Evolutionary conservation across 2,888 invertebrate genomes (phyloP).

Genomic region (Mythimna pallens): DNA sequence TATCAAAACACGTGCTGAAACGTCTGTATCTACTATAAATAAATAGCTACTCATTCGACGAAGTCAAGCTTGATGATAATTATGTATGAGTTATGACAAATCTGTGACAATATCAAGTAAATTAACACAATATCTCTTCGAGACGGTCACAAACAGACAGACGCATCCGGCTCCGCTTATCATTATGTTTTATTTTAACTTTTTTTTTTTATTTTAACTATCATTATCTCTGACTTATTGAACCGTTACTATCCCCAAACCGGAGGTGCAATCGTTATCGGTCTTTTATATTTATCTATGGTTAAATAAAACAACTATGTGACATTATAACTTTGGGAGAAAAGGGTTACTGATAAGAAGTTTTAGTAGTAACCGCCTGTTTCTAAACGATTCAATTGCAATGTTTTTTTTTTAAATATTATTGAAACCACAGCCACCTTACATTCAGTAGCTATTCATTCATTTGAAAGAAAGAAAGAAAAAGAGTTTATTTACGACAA

Average conservation of each 20-base stretch:
- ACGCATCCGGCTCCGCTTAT: conserved; percentile 57
- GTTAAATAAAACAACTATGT: conserved; percentile 14
- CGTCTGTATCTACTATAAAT: too few species aligned
- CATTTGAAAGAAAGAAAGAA: too few species aligned
- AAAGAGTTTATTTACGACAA: too few species aligned
- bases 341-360: too few species aligned
- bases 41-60: too few species aligned
- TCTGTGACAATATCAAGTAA: background rate
- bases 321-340: background rate
- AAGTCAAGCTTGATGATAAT: too few species aligned
- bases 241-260: conserved; percentile 55
- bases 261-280: conserved; percentile 61
- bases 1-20: too few species aligned
- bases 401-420: too few species aligned
- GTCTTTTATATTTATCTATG: conserved; percentile 21
- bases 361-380: too few species aligned
- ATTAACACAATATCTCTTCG: conserved; percentile 18
- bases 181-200: conserved; percentile 25
- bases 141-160: conserved; percentile 22
- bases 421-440: too few species aligned
- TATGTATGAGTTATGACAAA: background rate
- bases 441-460: too few species aligned
- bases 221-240: conserved; percentile 59
- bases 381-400: too few species aligned
- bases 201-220: conserved; percentile 8